Percentiles rank a stretch among this genome's conserved stretches.
Evolutionary conservation across 2,888 invertebrate genomes (phyloP).

Genomic region (Schizotus pectinicornis): DNA sequence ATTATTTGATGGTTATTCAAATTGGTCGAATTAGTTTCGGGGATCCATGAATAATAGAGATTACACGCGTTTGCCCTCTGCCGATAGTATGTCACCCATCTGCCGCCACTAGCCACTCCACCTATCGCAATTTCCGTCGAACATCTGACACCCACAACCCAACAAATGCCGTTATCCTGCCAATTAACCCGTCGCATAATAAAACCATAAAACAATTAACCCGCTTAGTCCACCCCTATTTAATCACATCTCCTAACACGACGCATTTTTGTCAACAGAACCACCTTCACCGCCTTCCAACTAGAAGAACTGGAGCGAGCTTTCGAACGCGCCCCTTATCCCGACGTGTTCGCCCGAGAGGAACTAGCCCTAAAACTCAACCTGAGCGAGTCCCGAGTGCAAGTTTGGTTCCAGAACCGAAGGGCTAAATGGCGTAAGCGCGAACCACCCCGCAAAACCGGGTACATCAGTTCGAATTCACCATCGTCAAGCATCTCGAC

Average conservation of each 20-base stretch:
- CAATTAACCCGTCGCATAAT: conserved; percentile 1
- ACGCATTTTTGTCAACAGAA: conserved; percentile 64
- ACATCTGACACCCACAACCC: conserved; percentile 37
- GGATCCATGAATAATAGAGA: conserved; percentile 21
- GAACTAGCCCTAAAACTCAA: conserved; percentile 90
- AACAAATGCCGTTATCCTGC: conserved; percentile 26
- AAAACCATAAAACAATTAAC: conserved; percentile 1
- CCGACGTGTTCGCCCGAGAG: conserved; percentile 94
- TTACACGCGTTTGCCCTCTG: conserved; percentile 6
- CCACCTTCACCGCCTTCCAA: conserved; percentile 95
- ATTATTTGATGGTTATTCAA: neutral
- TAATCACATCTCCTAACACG: neutral
- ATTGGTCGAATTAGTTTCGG: conserved; percentile 13
- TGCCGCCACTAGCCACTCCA: conserved; percentile 15
- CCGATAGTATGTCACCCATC: conserved; percentile 37
- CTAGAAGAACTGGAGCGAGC: conserved; percentile 92
- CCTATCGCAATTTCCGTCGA: neutral
- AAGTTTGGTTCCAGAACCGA: conserved; percentile 90
- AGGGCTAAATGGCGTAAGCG: conserved; percentile 94
- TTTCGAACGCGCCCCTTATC: conserved; percentile 94
- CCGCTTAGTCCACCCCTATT: conserved; percentile 1
- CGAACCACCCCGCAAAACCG: conserved; percentile 90
- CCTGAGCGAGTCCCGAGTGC: conserved; percentile 79
- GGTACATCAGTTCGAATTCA: conserved; percentile 73
- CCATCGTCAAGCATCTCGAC: conserved; percentile 66